phyloP scores from a whole-genome alignment of 2,797 vertebrate genomes.

The Picus viridis region DNA sequence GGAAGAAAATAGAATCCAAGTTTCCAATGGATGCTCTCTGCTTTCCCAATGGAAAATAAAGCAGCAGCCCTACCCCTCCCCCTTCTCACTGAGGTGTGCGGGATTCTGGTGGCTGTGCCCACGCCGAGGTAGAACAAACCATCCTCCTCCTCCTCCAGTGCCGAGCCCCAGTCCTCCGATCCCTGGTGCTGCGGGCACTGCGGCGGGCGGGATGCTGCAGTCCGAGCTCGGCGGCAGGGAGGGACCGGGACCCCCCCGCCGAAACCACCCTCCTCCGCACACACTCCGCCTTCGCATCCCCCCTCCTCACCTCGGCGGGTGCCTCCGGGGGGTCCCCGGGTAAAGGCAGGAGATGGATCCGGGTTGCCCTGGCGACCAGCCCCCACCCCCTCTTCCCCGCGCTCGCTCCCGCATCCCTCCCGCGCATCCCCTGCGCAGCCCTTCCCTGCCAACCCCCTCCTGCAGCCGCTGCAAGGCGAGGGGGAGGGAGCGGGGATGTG shows the following conservation, averaged over 20 bases:
- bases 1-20: neutral
- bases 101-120: neutral
- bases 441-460: no score
- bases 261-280: neutral
- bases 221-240: neutral
- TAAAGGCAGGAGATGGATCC: neutral
- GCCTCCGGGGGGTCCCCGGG: neutral
- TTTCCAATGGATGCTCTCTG: neutral
- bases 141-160: neutral
- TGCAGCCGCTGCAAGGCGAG: neutral
- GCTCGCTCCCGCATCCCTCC: neutral
- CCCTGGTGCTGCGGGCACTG: neutral
- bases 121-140: neutral
- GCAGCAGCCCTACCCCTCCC: neutral
- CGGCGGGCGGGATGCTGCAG: conserved; percentile 8
- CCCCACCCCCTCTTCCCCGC: neutral
- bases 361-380: conserved; percentile 35
- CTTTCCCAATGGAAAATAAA: neutral
- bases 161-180: neutral
- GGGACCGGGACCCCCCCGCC: neutral
- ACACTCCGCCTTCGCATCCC: neutral
- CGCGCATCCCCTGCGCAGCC: neutral
- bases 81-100: neutral
- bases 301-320: neutral
- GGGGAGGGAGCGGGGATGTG: neutral